Base-by-base conservation (phyloP, 2,113 vertebrate species). In the Thunnus maccoyii region DNA sequence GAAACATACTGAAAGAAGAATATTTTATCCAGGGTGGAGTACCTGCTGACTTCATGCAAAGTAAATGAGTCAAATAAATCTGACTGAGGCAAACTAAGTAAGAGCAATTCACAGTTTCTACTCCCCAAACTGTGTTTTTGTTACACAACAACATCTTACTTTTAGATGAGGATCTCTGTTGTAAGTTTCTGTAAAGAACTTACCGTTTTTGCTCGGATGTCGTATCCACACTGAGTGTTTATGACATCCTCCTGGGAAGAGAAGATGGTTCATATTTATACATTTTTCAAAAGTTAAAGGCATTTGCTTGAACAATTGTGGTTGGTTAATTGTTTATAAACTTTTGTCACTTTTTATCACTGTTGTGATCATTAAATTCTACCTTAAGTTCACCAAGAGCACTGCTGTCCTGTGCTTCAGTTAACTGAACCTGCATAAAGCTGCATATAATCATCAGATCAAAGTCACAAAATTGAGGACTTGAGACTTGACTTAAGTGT, bases 141-240 rank as follows among this genome's bases (percentile, higher is more conserved):
- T 55, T 17, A 50, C 14, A 46, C 3, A 52, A 17, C 48, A 32
- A 22, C 5, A 1, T 18, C 36, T 61, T 54, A 44, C 8, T 80
- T 46, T 78, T 22, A 13, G 14, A 79, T 12, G 13, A 73, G 55
- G 18, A 18, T 44, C 13, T 55, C 4, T 6, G 14, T 58, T 16
- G 2, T 18, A 12, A 8, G 27, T 72, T 44, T 66, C 6, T 47
- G 25, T 30, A n/a, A 32, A 54, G 0, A 64, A 93, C 98, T 98
- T 95, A 99, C 98, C 73, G 95, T 89, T 95, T 99, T 99, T 75
- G 96, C 96, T 88, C 98, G 95, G 79, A 99, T 96, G 91, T 99
- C 98, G 0, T 99, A 99, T 88, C 98, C 98, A 94, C 98, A 99
- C 88, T 99, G 98, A 54, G 98, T 99, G 93, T 99, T 99, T 93